These are phyloP conservation scores for Typhlichthys subterraneus DNA, from an alignment of 2,797 vertebrate genomes.

Conservation along the genomic window DNA sequence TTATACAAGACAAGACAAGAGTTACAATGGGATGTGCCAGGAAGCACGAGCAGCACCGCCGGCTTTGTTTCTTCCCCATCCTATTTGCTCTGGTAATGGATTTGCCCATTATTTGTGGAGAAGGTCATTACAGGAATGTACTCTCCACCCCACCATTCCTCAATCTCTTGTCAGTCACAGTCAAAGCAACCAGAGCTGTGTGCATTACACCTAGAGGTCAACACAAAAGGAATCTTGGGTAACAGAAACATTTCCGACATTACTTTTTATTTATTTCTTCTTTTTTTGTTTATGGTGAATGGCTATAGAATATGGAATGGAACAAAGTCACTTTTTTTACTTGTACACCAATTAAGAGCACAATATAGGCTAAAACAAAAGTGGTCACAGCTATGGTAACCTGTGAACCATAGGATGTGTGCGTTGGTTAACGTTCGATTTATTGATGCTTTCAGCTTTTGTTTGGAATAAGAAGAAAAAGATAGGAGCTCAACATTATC, in stretches of 20 bases:
- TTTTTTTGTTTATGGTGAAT: conserved; percentile 19
- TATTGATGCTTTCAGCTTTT: conserved; percentile 9
- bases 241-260: background rate
- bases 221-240: conserved; percentile 10
- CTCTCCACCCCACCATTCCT: conserved; percentile 7
- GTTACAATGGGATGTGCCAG: conserved; percentile 41
- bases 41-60: conserved; percentile 22
- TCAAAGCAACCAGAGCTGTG: background rate
- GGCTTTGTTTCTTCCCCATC: conserved; percentile 11
- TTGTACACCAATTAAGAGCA: background rate
- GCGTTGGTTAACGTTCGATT: background rate
- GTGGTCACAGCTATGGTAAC: no score
- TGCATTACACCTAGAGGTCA: conserved; percentile 11
- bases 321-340: conserved; percentile 1
- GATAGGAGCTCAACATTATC: conserved; percentile 25
- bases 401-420: background rate
- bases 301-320: background rate
- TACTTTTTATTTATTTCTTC: background rate
- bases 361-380: no score
- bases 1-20: conserved; percentile 63
- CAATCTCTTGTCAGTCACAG: background rate
- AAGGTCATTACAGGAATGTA: conserved; percentile 52
- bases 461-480: conserved; percentile 30
- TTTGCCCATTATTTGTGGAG: conserved; percentile 43
- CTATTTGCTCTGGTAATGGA: conserved; percentile 46